These are phyloP conservation scores for Mormyrops boulengeri DNA, from an alignment of 2,797 vertebrate species.

Conservation along the genomic window DNA sequence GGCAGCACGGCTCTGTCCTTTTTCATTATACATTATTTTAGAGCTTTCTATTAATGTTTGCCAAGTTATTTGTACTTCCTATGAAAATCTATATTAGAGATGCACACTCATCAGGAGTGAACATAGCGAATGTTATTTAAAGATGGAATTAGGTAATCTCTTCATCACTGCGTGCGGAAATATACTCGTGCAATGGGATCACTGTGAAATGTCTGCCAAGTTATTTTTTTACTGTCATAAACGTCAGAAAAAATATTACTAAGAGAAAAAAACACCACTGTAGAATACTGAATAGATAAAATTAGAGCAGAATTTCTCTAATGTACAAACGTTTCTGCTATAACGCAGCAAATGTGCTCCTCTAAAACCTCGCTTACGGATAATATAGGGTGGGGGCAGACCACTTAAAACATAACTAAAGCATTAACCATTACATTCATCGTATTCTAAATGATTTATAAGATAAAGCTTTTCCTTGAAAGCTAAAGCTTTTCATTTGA, in stretches of 20 bases:
- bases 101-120: neutral
- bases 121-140: neutral
- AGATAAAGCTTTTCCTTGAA: neutral
- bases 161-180: neutral
- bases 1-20: neutral
- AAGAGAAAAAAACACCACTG: neutral
- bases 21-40: neutral
- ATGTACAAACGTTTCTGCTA: neutral
- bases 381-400: neutral
- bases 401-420: neutral
- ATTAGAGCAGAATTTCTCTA: neutral
- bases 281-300: neutral
- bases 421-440: neutral
- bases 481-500: neutral
- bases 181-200: neutral
- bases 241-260: neutral
- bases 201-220: neutral
- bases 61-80: neutral
- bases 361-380: neutral
- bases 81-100: slow-evolving; percentile 4
- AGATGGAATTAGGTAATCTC: neutral
- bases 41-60: neutral
- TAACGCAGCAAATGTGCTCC: neutral
- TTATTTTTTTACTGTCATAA: slow-evolving; percentile 5
- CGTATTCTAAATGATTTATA: neutral